Conservation (phyloP, 2,888 invertebrate genomes). For the Eupithecia dodoneata region DNA sequence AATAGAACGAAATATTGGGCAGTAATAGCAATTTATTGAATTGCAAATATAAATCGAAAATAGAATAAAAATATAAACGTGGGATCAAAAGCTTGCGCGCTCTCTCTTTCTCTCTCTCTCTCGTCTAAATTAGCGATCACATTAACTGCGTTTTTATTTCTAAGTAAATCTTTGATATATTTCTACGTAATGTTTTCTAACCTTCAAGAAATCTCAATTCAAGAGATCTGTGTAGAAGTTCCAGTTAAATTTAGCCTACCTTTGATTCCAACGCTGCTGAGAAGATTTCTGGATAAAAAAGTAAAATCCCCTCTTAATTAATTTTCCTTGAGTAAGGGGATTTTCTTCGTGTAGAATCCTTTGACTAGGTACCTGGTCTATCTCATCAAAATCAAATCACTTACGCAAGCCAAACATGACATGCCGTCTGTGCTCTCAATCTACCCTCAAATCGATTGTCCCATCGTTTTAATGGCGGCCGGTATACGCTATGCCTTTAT, state of each 20-base stretch:
- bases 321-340: background rate
- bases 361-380: background rate
- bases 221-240: background rate
- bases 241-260: background rate
- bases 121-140: no score
- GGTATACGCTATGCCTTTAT: slow-evolving; percentile 50
- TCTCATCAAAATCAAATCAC: background rate
- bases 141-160: background rate
- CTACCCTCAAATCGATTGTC: slow-evolving; percentile 12
- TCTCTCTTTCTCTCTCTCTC: no score
- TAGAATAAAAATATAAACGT: no score
- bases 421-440: slow-evolving; percentile 3
- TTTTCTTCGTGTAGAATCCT: background rate
- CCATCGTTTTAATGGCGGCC: slow-evolving; percentile 34
- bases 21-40: background rate
- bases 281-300: background rate
- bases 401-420: background rate
- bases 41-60: no score
- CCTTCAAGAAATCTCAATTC: background rate
- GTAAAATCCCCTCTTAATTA: background rate
- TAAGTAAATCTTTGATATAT: background rate
- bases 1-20: background rate
- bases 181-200: background rate
- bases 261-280: background rate
- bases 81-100: no score